phyloP scores from a whole-genome alignment of 2,888 invertebrate genomes.

The Parapristionchus giblindavisi region DNA sequence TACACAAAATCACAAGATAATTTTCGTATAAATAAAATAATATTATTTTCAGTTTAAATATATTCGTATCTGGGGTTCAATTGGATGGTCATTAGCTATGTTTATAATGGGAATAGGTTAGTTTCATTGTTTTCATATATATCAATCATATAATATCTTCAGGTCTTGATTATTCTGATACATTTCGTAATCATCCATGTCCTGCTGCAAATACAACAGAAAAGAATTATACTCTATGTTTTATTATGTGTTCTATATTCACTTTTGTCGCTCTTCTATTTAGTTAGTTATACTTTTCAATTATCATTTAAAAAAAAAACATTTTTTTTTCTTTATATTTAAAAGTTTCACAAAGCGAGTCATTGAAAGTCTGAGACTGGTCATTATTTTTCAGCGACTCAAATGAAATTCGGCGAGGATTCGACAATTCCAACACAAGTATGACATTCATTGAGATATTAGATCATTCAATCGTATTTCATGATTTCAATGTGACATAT shows the following conservation, averaged over 20 bases:
- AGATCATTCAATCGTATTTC: too few relatives aligned
- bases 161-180: slow-evolving; percentile 90
- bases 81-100: slow-evolving; percentile 98
- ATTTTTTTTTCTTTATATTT: neutral
- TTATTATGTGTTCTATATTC: slow-evolving; percentile 93
- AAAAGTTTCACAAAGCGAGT: neutral
- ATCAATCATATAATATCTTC: neutral
- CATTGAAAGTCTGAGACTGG: neutral
- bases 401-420: slow-evolving; percentile 64
- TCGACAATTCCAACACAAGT: slow-evolving; percentile 56
- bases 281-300: slow-evolving; percentile 79
- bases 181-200: slow-evolving; percentile 78
- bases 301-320: neutral
- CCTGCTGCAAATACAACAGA: slow-evolving; percentile 75
- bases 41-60: slow-evolving; percentile 78
- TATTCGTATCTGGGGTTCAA: slow-evolving; percentile 95
- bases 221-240: slow-evolving; percentile 97
- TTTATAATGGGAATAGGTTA: slow-evolving; percentile 89
- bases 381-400: slow-evolving; percentile 50
- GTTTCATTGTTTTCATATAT: neutral
- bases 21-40: neutral
- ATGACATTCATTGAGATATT: slow-evolving; percentile 16
- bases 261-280: slow-evolving; percentile 91
- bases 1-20: neutral
- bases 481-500: too few relatives aligned